Evolutionary conservation across 2,113 vertebrate species (phyloP), one percentile per base, ranked within the genome.

Genomic region (Cottus gobio): DNA sequence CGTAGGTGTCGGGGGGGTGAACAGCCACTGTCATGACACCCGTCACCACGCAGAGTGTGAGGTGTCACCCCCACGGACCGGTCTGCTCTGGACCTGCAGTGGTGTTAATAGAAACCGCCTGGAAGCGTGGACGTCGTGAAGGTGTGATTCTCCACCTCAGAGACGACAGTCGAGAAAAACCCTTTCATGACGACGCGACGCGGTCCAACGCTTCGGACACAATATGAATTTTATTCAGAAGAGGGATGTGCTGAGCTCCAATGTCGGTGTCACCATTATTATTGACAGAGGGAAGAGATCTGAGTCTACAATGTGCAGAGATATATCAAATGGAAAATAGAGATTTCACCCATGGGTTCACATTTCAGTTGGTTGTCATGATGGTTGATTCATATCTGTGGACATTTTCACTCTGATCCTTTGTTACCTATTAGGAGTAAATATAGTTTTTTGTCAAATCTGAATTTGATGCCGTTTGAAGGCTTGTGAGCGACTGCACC

Each of bases 1-100:
- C 22, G 74, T 87, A 84, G 80, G 70, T 86, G 83, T 83, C 22
- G 11, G n/a, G n/a, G n/a, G n/a, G n/a, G n/a, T n/a, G n/a, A n/a
- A n/a, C n/a, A n/a, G 68, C 68, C 39, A 36, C 69, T 74, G 80
- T n/a, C n/a, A n/a, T n/a, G n/a, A n/a, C n/a, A n/a, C n/a, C n/a
- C n/a, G n/a, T n/a, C n/a, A n/a, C n/a, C n/a, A n/a, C n/a, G n/a
- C n/a, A n/a, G n/a, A n/a, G n/a, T n/a, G n/a, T n/a, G n/a, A n/a
- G n/a, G n/a, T n/a, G n/a, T n/a, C n/a, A n/a, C n/a, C n/a, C n/a
- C n/a, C n/a, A n/a, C n/a, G n/a, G n/a, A n/a, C n/a, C n/a, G n/a
- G n/a, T n/a, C n/a, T n/a, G n/a, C n/a, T n/a, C 31, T 62, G 24
- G 37, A 61, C 18, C 8, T 42, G 39, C 12, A 3, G 10, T 39